These are phyloP conservation scores for Heliconius ethilla DNA, from an alignment of 2,888 invertebrate species.

Conservation along the genomic window DNA sequence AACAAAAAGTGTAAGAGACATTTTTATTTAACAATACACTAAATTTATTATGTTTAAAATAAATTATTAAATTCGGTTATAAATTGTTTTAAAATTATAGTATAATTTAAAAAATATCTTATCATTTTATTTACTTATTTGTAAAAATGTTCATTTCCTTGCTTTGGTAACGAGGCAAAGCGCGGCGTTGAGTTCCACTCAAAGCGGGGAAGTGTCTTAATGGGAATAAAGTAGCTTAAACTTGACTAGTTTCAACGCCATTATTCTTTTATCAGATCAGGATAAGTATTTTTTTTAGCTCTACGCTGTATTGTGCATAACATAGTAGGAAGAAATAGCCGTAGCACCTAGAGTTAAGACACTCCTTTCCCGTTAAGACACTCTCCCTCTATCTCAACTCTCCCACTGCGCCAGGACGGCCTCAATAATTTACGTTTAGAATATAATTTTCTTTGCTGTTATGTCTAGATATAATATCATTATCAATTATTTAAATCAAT, in stretches of 20 bases:
- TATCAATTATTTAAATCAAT: slow-evolving; percentile 15
- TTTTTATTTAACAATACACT: neutral
- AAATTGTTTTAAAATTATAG: neutral
- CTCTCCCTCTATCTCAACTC: neutral
- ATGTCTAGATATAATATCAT: neutral
- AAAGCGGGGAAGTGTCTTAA: too few relatives aligned
- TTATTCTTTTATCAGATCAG: too few relatives aligned
- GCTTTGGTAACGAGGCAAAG: too few relatives aligned
- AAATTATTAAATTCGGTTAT: neutral
- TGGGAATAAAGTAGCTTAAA: too few relatives aligned
- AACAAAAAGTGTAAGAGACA: neutral
- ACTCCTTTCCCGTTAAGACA: too few relatives aligned
- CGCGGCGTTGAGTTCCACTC: too few relatives aligned
- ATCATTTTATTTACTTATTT: neutral
- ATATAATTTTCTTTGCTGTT: neutral
- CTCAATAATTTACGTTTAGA: neutral
- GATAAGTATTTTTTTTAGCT: too few relatives aligned
- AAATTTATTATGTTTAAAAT: neutral
- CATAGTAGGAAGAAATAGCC: too few relatives aligned
- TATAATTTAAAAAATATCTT: neutral
- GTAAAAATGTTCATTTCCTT: neutral
- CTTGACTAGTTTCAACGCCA: too few relatives aligned
- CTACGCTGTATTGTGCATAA: too few relatives aligned
- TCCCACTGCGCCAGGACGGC: neutral
- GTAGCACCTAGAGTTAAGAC: too few relatives aligned